Percentiles rank a stretch among this genome's conserved stretches.
Conservation (phyloP, 2,797 vertebrate genomes). For the Uromys caudimaculatus region DNA sequence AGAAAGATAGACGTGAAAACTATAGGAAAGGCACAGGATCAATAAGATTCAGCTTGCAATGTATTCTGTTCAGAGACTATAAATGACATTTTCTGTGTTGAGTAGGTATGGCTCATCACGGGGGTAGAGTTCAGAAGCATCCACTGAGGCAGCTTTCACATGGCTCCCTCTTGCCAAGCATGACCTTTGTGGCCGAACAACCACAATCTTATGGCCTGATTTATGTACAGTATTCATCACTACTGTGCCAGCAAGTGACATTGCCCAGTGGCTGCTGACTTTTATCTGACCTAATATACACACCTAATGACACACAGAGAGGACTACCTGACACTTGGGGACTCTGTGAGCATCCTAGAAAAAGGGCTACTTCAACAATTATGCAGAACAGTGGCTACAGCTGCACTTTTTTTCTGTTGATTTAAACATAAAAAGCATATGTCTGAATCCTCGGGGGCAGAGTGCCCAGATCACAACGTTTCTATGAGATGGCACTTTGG, state of each 20-base stretch:
- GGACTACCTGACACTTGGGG: background rate
- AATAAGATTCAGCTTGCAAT: constrained; percentile 12
- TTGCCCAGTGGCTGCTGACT: constrained; percentile 33
- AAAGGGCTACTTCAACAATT: constrained; percentile 28
- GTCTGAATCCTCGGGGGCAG: constrained; percentile 59
- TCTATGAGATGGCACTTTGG: constrained; percentile 69
- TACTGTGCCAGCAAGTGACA: background rate
- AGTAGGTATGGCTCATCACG: background rate
- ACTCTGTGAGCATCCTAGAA: background rate
- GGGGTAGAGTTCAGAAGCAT: constrained; percentile 63
- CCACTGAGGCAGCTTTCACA: constrained; percentile 61
- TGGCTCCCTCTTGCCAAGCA: constrained; percentile 53
- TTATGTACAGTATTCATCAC: constrained; percentile 40
- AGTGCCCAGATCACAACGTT: constrained; percentile 44
- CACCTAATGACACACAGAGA: background rate
- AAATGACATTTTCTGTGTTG: constrained; percentile 52
- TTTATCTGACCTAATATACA: constrained; percentile 57
- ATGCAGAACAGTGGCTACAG: background rate
- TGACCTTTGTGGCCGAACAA: constrained; percentile 17
- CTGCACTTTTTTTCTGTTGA: constrained; percentile 81
- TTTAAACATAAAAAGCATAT: constrained; percentile 81
- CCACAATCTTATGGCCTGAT: constrained; percentile 58
- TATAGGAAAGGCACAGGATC: background rate
- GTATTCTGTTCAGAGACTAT: background rate
- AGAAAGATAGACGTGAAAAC: background rate